Conservation (phyloP, 2,888 invertebrate genomes). For the Drosophila imparisetae region DNA sequence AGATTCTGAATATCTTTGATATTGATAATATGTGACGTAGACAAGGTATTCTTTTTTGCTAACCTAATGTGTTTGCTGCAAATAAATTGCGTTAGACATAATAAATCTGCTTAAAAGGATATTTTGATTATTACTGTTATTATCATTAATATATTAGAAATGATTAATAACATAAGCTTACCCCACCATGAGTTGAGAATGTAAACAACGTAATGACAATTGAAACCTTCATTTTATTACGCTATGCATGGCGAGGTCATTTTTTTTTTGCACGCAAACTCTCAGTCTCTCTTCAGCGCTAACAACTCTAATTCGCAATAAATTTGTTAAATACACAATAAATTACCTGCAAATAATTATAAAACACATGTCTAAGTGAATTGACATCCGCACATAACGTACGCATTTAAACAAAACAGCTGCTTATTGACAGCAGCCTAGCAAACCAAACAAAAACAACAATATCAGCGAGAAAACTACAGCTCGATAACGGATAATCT, state of each 20-base stretch:
- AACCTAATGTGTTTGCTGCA: background rate
- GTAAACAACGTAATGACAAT: background rate
- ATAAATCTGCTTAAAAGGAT: background rate
- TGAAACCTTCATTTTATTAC: slow-evolving; percentile 10
- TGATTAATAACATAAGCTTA: background rate
- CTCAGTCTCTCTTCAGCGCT: slow-evolving; percentile 31
- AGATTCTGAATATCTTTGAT: background rate
- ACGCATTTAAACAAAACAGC: slow-evolving; percentile 28
- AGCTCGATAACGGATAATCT: slow-evolving; percentile 20
- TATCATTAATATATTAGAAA: background rate
- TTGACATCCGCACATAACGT: slow-evolving; percentile 21
- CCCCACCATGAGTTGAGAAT: background rate
- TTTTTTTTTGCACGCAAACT: slow-evolving; percentile 23
- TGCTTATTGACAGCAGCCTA: slow-evolving; percentile 41
- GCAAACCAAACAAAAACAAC: slow-evolving; percentile 5
- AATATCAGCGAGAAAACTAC: slow-evolving; percentile 7
- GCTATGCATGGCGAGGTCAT: slow-evolving; percentile 10
- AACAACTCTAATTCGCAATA: slow-evolving; percentile 34
- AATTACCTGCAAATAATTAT: slow-evolving; percentile 15
- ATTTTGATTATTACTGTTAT: background rate
- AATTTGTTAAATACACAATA: slow-evolving; percentile 13
- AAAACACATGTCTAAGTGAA: background rate
- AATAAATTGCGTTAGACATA: background rate
- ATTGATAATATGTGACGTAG: slow-evolving; percentile 1
- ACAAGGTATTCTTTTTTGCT: background rate